Evolutionary conservation across 2,888 invertebrate genomes (phyloP), one percentile per base, ranked within the genome.

Genomic region (Philereme vetulata): DNA sequence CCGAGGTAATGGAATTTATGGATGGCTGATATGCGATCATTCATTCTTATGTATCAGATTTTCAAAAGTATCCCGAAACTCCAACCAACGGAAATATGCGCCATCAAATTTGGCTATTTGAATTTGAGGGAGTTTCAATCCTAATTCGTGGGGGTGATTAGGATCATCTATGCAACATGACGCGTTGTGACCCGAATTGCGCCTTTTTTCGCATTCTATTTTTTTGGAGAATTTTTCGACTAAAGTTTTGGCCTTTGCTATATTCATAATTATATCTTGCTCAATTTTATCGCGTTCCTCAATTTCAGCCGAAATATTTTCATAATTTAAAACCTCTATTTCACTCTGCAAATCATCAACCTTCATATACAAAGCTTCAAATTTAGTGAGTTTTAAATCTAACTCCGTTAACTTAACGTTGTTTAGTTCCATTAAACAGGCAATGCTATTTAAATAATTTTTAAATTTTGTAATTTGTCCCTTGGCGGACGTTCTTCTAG

Each of bases 1-100:
- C 62, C 62, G 0, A 71, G 33, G 36, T 74, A 74, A 40, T 72
- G 63, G 50, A 70, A 72, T 43, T 72, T 72, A 10, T 71, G 65
- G n/a, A 72, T 21, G 2, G 1, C 21, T 21, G 21, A 21, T 21
- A 21, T 21, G 21, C 21, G 21, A 21, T 21, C 21, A 21, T 21
- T 51, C 9, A 57, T 75, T 71, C 5, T 56, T 43, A 35, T 70
- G 70, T 35, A 72, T 57, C n/a, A 72, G 48, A 5, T 64, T 66
- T 2, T 5, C 21, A 21, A 21, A 21, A 21, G 21, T 21, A 21
- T 21, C 21, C 21, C 21, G 21, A 21, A 21, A 21, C 21, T 21
- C 21, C 21, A 21, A 21, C 21, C 21, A 21, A 21, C 21, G 21
- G 21, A 21, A 21, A 21, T 21, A 48, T 0, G 60, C 36, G 0